phyloP scores from a whole-genome alignment of 2,113 vertebrate genomes.

The Orthonyx spaldingii region DNA sequence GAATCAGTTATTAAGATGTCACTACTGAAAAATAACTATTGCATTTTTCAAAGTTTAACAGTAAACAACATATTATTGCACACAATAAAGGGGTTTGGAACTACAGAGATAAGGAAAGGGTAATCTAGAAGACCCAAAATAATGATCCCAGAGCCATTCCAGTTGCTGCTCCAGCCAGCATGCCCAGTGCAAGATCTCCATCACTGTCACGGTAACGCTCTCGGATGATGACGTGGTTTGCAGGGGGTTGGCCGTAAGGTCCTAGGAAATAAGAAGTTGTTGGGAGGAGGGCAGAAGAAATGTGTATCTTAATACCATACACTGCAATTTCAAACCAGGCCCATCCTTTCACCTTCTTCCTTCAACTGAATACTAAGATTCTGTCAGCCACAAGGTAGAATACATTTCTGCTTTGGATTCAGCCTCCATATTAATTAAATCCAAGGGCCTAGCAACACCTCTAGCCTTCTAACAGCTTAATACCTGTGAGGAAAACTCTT shows the following conservation, averaged over 20 bases:
- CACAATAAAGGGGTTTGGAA: conserved; percentile 54
- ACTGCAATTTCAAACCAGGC: neutral
- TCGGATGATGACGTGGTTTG: conserved; percentile 84
- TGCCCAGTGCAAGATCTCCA: conserved; percentile 85
- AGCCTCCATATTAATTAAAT: neutral
- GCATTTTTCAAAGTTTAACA: conserved; percentile 56
- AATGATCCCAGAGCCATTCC: conserved; percentile 92
- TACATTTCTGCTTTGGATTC: neutral
- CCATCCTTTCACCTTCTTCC: neutral
- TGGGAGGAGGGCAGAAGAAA: neutral
- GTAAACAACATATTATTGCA: conserved; percentile 69
- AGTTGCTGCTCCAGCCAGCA: conserved; percentile 91
- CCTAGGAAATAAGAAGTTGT: conserved; percentile 58
- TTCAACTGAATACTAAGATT: neutral
- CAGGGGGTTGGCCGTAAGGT: conserved; percentile 73
- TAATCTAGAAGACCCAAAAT: conserved; percentile 89
- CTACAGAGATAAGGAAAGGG: conserved; percentile 18
- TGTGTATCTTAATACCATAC: neutral
- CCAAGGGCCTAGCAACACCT: neutral
- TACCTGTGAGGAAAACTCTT: neutral
- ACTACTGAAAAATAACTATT: conserved; percentile 63
- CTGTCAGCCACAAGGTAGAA: neutral
- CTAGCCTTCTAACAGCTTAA: neutral
- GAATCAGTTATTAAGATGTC: conserved; percentile 44
- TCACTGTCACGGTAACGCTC: conserved; percentile 83